Evolutionary conservation across 2,888 invertebrate species (phyloP).

Genomic region (Elegia similella): DNA sequence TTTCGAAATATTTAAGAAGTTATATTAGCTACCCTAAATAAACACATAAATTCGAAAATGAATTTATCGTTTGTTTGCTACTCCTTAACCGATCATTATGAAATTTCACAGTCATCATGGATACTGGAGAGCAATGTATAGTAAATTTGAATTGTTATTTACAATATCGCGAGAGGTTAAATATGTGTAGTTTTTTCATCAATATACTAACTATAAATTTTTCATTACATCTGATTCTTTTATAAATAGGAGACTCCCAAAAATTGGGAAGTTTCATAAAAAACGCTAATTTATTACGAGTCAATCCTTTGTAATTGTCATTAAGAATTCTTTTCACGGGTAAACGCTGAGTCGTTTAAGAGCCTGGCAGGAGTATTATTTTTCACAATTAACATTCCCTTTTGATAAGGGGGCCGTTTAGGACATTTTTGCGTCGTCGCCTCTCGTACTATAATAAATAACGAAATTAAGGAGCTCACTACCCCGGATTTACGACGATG

Average conservation of each 20-base stretch:
- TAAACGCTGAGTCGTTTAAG: slow-evolving; percentile 50
- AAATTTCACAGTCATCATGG: too few relatives aligned
- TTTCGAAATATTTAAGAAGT: too few relatives aligned
- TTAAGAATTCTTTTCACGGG: slow-evolving; percentile 51
- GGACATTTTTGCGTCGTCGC: slow-evolving; percentile 54
- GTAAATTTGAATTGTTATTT: too few relatives aligned
- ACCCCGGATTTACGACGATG: slow-evolving; percentile 14
- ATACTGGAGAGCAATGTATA: too few relatives aligned
- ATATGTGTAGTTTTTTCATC: too few relatives aligned
- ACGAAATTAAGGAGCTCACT: slow-evolving; percentile 51
- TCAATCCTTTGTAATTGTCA: slow-evolving; percentile 39
- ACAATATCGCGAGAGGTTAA: too few relatives aligned
- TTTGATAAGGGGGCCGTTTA: slow-evolving; percentile 55
- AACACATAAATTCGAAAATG: too few relatives aligned
- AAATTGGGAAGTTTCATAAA: neutral
- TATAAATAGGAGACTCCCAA: neutral
- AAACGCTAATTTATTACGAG: slow-evolving; percentile 3
- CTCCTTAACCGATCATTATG: too few relatives aligned
- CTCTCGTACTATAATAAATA: slow-evolving; percentile 51
- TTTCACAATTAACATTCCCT: slow-evolving; percentile 64
- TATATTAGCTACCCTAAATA: too few relatives aligned
- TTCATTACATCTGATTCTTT: neutral
- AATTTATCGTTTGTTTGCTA: too few relatives aligned
- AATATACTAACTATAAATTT: too few relatives aligned
- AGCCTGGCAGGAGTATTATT: slow-evolving; percentile 51